Conservation (phyloP, 2,113 vertebrate species). For the Heterocephalus glaber region DNA sequence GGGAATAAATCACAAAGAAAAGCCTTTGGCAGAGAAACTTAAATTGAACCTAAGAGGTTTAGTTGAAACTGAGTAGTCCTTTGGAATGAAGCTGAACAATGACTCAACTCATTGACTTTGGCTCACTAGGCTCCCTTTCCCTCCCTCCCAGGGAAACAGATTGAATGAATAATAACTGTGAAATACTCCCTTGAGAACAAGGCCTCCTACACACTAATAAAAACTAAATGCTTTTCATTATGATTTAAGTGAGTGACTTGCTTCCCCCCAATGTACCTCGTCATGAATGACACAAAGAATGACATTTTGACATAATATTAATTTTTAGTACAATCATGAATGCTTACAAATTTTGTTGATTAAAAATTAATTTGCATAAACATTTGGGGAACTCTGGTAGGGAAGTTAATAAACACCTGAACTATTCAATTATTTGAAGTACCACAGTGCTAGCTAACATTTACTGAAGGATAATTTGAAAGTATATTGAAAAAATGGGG, state of each 20-base stretch:
- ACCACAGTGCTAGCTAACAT: not conserved
- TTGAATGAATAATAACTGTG: slow-evolving; percentile 61
- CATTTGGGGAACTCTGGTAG: not conserved
- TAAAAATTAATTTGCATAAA: slow-evolving; percentile 59
- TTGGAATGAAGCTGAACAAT: slow-evolving; percentile 56
- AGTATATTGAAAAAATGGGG: not conserved
- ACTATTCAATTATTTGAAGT: slow-evolving; percentile 38
- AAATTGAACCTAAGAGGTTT: not conserved
- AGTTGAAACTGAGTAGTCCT: slow-evolving; percentile 47
- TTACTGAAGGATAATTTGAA: slow-evolving; percentile 12
- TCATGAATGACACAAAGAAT: slow-evolving; percentile 28
- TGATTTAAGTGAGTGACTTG: slow-evolving; percentile 52
- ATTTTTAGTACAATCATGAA: slow-evolving; percentile 18
- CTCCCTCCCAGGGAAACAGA: slow-evolving; percentile 49
- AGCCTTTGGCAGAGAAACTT: slow-evolving; percentile 5
- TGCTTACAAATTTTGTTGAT: slow-evolving; percentile 4
- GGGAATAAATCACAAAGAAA: not conserved
- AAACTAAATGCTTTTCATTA: slow-evolving; percentile 71
- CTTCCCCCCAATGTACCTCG: not conserved
- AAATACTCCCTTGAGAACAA: slow-evolving; percentile 66
- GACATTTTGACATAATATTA: slow-evolving; percentile 34
- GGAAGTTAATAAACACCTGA: slow-evolving; percentile 30
- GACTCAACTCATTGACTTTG: slow-evolving; percentile 56
- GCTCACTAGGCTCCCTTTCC: not conserved
- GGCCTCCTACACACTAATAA: slow-evolving; percentile 68